phyloP scores from a whole-genome alignment of 2,888 invertebrate species.

The Antheraea yamamai region DNA sequence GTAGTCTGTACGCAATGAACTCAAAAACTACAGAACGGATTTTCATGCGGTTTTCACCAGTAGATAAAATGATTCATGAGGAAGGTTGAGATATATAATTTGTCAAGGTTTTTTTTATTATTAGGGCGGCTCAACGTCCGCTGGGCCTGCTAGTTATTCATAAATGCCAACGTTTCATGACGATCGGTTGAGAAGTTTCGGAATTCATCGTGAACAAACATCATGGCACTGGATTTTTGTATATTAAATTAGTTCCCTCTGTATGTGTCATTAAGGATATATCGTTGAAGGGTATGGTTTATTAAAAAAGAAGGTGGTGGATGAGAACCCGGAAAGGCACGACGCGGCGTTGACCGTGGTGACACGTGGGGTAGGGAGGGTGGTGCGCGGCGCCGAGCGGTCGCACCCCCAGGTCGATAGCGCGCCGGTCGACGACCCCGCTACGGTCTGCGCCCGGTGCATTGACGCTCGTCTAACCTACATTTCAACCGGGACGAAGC shows the following conservation, averaged over 20 bases:
- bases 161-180: no score
- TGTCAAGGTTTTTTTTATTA: no score
- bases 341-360: slow-evolving; percentile 53
- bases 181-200: no score
- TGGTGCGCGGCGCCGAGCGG: slow-evolving; percentile 65
- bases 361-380: slow-evolving; percentile 68
- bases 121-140: no score
- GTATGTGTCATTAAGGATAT: background rate
- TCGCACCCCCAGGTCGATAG: slow-evolving; percentile 74
- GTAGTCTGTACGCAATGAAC: no score
- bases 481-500: slow-evolving; percentile 42
- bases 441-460: slow-evolving; percentile 70
- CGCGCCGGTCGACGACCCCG: slow-evolving; percentile 73
- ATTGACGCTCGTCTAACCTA: slow-evolving; percentile 71
- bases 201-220: no score
- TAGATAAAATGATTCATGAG: no score
- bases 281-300: background rate
- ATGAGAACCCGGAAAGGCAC: background rate
- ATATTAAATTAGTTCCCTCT: background rate
- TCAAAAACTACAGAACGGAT: no score
- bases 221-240: no score
- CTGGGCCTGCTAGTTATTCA: no score
- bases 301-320: background rate
- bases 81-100: no score
- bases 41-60: no score